phyloP scores from a whole-genome alignment of 2,797 vertebrate species.

The Eidolon dupreanum region DNA sequence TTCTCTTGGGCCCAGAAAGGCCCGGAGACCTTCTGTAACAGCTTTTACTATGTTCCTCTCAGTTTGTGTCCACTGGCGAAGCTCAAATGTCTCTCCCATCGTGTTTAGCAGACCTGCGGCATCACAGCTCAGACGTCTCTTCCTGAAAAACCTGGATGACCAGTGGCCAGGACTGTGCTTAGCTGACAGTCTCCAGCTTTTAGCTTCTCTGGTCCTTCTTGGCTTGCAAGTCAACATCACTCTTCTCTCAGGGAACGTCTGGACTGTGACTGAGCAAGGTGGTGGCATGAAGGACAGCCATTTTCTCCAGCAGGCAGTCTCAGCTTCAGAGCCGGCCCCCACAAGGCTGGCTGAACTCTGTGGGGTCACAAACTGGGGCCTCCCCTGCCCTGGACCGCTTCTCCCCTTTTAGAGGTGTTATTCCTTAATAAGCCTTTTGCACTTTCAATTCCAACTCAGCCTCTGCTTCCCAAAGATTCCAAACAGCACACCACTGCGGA shows the following conservation, averaged over 20 bases:
- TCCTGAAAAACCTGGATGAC: neutral
- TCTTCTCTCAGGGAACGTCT: neutral
- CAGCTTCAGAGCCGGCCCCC: neutral
- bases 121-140: neutral
- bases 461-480: neutral
- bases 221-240: neutral
- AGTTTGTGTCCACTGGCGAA: neutral
- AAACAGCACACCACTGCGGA: neutral
- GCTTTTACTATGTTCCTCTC: neutral
- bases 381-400: rapidly evolving
- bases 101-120: neutral
- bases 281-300: rapidly evolving
- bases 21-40: neutral
- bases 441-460: neutral
- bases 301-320: neutral
- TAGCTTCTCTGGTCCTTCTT: neutral
- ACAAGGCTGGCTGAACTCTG: neutral
- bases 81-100: neutral
- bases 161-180: neutral
- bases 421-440: neutral
- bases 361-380: neutral
- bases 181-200: neutral
- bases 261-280: neutral
- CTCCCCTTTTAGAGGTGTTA: neutral
- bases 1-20: neutral